phyloP scores from a whole-genome alignment of 2,888 invertebrate genomes.

The Lasioglossum vierecki region DNA sequence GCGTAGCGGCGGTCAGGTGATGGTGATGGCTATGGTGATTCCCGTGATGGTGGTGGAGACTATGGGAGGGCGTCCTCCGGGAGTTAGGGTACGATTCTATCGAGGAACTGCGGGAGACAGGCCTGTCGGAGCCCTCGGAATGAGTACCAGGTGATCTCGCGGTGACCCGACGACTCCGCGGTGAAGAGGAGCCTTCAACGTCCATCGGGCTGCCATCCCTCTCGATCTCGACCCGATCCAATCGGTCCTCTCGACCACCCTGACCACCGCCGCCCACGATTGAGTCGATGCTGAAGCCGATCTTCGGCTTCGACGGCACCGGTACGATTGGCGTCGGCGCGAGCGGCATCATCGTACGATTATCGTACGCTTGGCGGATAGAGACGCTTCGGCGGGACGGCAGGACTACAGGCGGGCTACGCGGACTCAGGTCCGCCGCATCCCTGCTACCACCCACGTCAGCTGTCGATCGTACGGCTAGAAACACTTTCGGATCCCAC shows the following conservation, averaged over 20 bases:
- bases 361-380: slow-evolving; percentile 66
- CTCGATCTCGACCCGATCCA: slow-evolving; percentile 78
- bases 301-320: slow-evolving; percentile 96
- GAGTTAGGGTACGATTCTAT: slow-evolving; percentile 81
- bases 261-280: slow-evolving; percentile 92
- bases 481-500: neutral
- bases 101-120: slow-evolving; percentile 80
- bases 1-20: slow-evolving; percentile 70
- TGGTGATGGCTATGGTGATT: slow-evolving; percentile 75
- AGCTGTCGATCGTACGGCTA: neutral
- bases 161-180: slow-evolving; percentile 72
- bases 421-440: slow-evolving; percentile 62
- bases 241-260: slow-evolving; percentile 72
- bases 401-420: slow-evolving; percentile 5
- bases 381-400: slow-evolving; percentile 55
- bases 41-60: slow-evolving; percentile 72
- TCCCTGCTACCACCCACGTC: slow-evolving; percentile 46
- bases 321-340: slow-evolving; percentile 96
- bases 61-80: slow-evolving; percentile 77
- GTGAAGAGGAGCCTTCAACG: slow-evolving; percentile 80
- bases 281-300: slow-evolving; percentile 97
- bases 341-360: slow-evolving; percentile 94
- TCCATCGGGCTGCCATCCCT: slow-evolving; percentile 78
- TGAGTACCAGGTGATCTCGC: slow-evolving; percentile 85
- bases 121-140: slow-evolving; percentile 85